These are phyloP conservation scores for Odontesthes bonariensis DNA, from an alignment of 2,113 vertebrate genomes.

Conservation along the genomic window DNA sequence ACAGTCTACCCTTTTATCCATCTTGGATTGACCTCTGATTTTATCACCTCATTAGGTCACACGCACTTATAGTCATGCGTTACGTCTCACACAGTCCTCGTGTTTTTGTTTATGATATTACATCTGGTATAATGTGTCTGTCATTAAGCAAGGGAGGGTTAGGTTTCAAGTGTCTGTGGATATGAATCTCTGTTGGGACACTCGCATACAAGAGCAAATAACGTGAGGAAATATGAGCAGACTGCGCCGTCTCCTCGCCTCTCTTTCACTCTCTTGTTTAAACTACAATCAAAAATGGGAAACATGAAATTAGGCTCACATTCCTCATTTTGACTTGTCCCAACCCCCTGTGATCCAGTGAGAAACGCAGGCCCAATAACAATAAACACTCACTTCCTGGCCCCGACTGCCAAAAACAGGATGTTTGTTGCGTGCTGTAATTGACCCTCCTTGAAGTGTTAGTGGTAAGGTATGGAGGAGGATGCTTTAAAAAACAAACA, in stretches of 20 bases:
- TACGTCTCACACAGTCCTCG: neutral
- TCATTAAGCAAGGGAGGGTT: conserved; percentile 18
- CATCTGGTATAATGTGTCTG: conserved; percentile 51
- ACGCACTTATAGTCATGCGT: conserved; percentile 22
- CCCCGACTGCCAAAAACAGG: conserved; percentile 79
- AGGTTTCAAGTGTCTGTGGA: conserved; percentile 28
- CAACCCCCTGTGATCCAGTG: conserved; percentile 61
- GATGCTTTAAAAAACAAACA: conserved; percentile 60
- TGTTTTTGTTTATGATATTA: conserved; percentile 52
- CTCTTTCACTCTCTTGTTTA: conserved; percentile 72
- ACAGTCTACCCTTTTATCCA: conserved; percentile 43
- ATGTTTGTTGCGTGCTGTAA: conserved; percentile 84
- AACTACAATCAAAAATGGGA: conserved; percentile 80
- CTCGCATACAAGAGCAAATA: conserved; percentile 8
- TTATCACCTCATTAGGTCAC: conserved; percentile 47
- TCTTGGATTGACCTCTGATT: conserved; percentile 47
- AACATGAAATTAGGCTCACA: conserved; percentile 80
- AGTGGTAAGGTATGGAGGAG: conserved; percentile 76
- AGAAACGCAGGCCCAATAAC: conserved; percentile 76
- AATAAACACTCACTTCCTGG: conserved; percentile 82
- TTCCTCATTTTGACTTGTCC: conserved; percentile 69
- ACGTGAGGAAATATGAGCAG: conserved; percentile 14
- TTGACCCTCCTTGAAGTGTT: conserved; percentile 83
- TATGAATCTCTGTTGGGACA: neutral
- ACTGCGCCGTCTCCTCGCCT: conserved; percentile 34